A percentile compares a stretch with the other conserved stretches of the same genome.
These are phyloP conservation scores for Thalassaphorura encarpata DNA, from an alignment of 1,140 invertebrate genomes.

Conservation along the genomic window DNA sequence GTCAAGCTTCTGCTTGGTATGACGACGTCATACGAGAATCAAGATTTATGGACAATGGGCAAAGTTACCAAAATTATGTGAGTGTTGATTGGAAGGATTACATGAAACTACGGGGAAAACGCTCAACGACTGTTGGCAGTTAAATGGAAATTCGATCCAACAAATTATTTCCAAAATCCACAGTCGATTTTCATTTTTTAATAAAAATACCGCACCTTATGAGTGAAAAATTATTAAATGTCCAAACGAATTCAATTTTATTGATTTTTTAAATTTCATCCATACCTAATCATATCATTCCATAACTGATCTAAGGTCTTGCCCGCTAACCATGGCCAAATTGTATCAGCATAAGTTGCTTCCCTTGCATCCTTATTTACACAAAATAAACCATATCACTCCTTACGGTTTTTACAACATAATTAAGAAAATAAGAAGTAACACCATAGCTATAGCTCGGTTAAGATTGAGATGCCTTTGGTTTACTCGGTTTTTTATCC, in stretches of 20 bases:
- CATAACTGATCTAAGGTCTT: conserved; percentile 13
- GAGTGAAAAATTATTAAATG: too few relatives aligned
- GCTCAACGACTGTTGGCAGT: background rate
- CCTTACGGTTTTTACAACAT: background rate
- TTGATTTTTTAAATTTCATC: background rate
- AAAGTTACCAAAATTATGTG: background rate
- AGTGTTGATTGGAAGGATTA: background rate
- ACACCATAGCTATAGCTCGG: conserved; percentile 11
- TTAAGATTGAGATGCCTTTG: background rate
- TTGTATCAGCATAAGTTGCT: conserved; percentile 2
- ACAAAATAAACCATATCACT: background rate
- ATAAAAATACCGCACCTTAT: too few relatives aligned
- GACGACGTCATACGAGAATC: background rate
- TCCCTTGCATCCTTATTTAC: background rate
- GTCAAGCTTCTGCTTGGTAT: background rate
- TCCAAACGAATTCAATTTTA: too few relatives aligned
- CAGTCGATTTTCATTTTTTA: conserved; percentile 3
- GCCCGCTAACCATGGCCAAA: conserved; percentile 11
- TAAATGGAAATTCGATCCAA: background rate
- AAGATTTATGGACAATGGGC: background rate
- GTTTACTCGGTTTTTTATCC: conserved; percentile 3
- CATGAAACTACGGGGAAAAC: background rate
- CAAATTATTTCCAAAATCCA: background rate
- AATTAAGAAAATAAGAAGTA: conserved; percentile 8
- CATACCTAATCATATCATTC: conserved; percentile 6